Evolutionary conservation across 1,140 invertebrate species (phyloP).

Genomic region (Trichonephila inaurata): DNA sequence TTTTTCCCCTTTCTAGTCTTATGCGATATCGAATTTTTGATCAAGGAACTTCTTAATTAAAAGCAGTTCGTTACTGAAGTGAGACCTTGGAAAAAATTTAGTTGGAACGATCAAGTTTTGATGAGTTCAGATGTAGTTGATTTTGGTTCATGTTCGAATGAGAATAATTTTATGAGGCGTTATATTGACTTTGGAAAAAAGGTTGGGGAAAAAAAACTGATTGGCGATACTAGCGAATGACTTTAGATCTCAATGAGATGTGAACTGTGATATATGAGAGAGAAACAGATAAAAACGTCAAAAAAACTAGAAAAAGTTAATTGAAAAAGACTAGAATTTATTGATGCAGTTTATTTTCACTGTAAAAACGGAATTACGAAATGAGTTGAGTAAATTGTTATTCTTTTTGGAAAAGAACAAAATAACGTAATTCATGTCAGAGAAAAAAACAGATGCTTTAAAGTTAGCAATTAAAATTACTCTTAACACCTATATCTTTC

Average conservation of each 20-base stretch:
- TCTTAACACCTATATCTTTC: no score
- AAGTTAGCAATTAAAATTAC: no score
- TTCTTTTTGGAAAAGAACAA: no score
- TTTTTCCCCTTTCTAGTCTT: neutral
- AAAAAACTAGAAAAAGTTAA: no score
- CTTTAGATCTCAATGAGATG: neutral
- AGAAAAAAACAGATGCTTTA: no score
- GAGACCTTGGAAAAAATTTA: neutral
- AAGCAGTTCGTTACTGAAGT: neutral
- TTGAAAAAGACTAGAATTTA: no score
- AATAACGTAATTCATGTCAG: no score
- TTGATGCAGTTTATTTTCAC: no score
- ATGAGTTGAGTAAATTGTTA: no score
- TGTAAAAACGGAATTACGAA: no score
- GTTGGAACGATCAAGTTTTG: slow-evolving; percentile 1
- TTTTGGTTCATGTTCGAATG: neutral
- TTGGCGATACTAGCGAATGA: neutral
- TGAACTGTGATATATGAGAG: neutral
- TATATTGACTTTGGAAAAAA: neutral
- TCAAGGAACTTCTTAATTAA: slow-evolving; percentile 58
- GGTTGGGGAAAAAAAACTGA: neutral
- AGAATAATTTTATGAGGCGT: slow-evolving; percentile 12
- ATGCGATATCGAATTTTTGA: slow-evolving; percentile 50
- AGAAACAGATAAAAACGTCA: no score
- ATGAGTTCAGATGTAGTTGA: neutral